Evolutionary conservation across 2,113 vertebrate species (phyloP), one percentile per base, ranked within the genome.

Genomic region (Tragulus kanchil): DNA sequence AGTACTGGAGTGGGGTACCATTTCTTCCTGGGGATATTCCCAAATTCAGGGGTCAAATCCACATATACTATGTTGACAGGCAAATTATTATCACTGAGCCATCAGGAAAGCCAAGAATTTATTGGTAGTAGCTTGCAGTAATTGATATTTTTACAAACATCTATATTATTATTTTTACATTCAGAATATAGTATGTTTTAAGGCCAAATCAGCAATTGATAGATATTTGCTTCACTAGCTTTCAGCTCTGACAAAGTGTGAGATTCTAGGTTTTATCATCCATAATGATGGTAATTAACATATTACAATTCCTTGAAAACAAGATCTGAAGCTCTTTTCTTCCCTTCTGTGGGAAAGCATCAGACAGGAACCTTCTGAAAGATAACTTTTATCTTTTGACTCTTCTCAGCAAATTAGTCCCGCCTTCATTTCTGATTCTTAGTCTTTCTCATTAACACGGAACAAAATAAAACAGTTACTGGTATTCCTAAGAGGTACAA

Each of bases 251-350:
- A 94, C 84, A 92, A 95, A 45, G 45, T 93, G 83, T 96, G 84
- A 95, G 90, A 94, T 64, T 93, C 36, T 42, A 91, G 83, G 45
- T 92, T 94, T 88, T 86, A 84, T 64, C 36, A 90, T 81, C 13
- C 2, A 85, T 93, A 92, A 96, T 96, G 75, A 90, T 62, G 92
- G n/a, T 95, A 96, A 97, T 95, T 97, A 97, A 93, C 16, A 4
- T 93, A 93, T 86, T 90, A 96, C 64, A 48, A 81, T 45, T 94
- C 48, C 31, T 94, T 96, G 58, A 93, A 93, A 96, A 77, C 95
- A 93, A 96, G 48, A 95, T 95, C 65, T 95, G 71, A 93, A 94
- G 45, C 12, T 26, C 50, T 87, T 81, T 56, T 64, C 26, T 81
- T 45, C 71, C 71, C 59, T 61, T 82, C 82, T 64, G 42, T 62